Base-by-base conservation (phyloP, 1,140 invertebrate species). In the Adelges cooleyi region DNA sequence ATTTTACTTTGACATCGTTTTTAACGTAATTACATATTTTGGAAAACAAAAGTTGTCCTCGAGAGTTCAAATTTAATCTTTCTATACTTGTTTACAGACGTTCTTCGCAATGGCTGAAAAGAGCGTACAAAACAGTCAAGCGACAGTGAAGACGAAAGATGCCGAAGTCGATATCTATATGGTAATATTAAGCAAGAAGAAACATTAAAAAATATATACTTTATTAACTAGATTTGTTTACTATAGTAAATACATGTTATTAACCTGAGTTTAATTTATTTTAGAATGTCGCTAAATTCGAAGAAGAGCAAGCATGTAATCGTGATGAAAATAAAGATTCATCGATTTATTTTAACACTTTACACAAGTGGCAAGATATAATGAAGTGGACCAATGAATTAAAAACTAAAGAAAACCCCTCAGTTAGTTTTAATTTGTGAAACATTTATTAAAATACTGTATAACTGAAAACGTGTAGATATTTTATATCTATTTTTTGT, bases 291-390 rank as follows among this genome's bases (percentile, higher is more conserved):
- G 56, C 25, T 6, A 48, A 33, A 48, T 62, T 17, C 33, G 56
- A 62, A 62, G 56, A 62, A 22, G 29, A 36, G 4, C 56, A 62
- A 62, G 44, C 56, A 20, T n/a, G 13, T n/a, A n/a, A 15, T 46
- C 27, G 56, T 29, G 40, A 62, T 33, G 56, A 62, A 48, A 29
- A 62, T 48, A 20, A 22, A 4, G 56, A 62, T 29, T 62, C 56
- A 20, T 10, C 22, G 11, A 48, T 62, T 20, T 62, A 62, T 22
- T 62, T 62, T 48, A 48, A 62, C 33, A 62, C 56, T 29, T 48
- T 62, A 33, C 56, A 48, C 17, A 62, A 62, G 46, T 62, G 56
- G 56, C 42, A 48, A 62, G 56, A 62, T 9, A 48, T 48, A 62
- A 62, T 62, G 40, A 48, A 46, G 20, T 62, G 56, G 56, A 62